These are phyloP conservation scores for Metridium senile DNA, from an alignment of 92 coral and sea anemone species.

Conservation along the genomic window DNA sequence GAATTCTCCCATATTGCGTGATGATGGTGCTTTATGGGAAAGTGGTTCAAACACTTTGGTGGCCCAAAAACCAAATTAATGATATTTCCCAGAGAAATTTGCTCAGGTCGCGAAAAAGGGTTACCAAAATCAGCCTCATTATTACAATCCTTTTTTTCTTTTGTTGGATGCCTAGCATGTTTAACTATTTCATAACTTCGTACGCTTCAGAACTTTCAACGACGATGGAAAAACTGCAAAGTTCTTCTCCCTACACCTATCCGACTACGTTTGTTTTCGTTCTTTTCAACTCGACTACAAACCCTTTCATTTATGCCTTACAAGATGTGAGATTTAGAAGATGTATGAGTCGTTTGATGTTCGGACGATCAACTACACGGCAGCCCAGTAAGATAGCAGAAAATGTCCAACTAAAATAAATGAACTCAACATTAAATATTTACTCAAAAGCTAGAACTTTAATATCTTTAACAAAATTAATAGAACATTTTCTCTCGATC, in stretches of 20 bases:
- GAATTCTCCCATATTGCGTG: constrained; percentile 42
- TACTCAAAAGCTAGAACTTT: too few relatives aligned
- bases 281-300: constrained; percentile 44
- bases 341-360: constrained; percentile 35
- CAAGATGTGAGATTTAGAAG: constrained; percentile 50
- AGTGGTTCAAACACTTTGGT: constrained; percentile 52
- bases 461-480: too few relatives aligned
- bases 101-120: constrained; percentile 55
- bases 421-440: too few relatives aligned
- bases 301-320: constrained; percentile 56
- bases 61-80: constrained; percentile 4
- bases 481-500: too few relatives aligned
- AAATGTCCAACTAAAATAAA: too few relatives aligned
- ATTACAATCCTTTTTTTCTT: constrained; percentile 42
- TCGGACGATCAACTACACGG: too few relatives aligned
- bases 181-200: not conserved
- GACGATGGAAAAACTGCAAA: constrained; percentile 33
- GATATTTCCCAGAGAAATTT: constrained; percentile 47
- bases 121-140: constrained; percentile 40
- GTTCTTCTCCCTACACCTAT: constrained; percentile 24
- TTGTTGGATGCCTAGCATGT: constrained; percentile 58
- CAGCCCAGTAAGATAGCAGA: too few relatives aligned
- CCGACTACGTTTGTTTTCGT: constrained; percentile 29
- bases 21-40: constrained; percentile 49
- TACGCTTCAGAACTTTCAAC: not conserved